These are phyloP conservation scores for Agriopis leucophaearia DNA, from an alignment of 2,888 invertebrate species.

Conservation along the genomic window DNA sequence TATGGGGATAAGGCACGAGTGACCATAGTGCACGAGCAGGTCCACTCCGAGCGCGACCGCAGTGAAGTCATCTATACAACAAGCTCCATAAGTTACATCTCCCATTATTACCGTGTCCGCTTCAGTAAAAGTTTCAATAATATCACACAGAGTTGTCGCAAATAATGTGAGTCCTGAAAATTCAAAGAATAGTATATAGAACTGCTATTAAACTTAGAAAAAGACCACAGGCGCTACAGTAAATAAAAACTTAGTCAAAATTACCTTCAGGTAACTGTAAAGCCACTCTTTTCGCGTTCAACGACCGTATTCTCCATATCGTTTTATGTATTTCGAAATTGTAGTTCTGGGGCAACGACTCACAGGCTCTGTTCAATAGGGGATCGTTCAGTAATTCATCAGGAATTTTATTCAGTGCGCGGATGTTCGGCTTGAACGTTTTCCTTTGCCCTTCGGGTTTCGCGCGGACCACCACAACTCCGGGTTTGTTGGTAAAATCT, in stretches of 20 bases:
- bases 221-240: not conserved
- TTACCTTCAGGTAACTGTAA: constrained; percentile 98
- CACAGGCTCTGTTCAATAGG: constrained; percentile 90
- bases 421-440: constrained; percentile 91
- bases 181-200: constrained; percentile 5
- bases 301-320: constrained; percentile 96
- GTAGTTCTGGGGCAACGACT: constrained; percentile 95
- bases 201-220: not conserved
- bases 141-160: constrained; percentile 96
- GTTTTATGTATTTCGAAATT: constrained; percentile 99
- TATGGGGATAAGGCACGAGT: constrained; percentile 97
- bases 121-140: constrained; percentile 94
- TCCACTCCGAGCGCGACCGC: constrained; percentile 96
- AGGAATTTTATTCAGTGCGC: constrained; percentile 92
- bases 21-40: constrained; percentile 98
- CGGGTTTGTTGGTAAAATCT: constrained; percentile 67
- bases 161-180: constrained; percentile 92
- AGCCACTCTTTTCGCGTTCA: constrained; percentile 95
- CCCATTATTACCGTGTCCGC: constrained; percentile 99
- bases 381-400: constrained; percentile 92
- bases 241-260: not conserved
- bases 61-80: constrained; percentile 98
- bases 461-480: constrained; percentile 90
- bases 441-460: constrained; percentile 90
- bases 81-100: constrained; percentile 99